phyloP scores from a whole-genome alignment of 2,113 vertebrate genomes.

The Tautogolabrus adspersus region DNA sequence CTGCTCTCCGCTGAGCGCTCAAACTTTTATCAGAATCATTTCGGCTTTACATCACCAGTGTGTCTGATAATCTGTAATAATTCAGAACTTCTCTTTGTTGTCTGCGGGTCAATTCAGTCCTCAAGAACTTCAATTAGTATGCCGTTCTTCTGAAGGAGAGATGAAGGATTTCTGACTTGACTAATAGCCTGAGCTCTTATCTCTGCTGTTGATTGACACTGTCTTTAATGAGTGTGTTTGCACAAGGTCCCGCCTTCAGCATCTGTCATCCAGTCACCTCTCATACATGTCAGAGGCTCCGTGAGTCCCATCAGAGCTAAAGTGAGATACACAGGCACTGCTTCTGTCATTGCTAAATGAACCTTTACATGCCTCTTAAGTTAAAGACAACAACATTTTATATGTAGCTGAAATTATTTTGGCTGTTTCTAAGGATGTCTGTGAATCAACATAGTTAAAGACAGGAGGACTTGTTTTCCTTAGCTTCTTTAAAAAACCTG shows the following conservation, averaged over 20 bases:
- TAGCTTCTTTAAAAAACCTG: not conserved
- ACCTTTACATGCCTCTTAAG: constrained; percentile 36
- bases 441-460: not conserved
- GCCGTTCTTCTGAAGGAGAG: constrained; percentile 59
- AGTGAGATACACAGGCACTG: constrained; percentile 52
- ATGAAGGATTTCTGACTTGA: constrained; percentile 68
- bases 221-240: constrained; percentile 67
- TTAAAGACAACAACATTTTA: constrained; percentile 23
- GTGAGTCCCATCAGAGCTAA: constrained; percentile 35
- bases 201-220: constrained; percentile 70
- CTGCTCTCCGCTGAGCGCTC: not conserved
- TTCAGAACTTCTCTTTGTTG: constrained; percentile 31
- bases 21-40: constrained; percentile 41
- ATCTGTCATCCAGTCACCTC: constrained; percentile 78
- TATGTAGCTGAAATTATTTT: constrained; percentile 3
- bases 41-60: constrained; percentile 18
- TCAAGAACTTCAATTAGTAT: constrained; percentile 40
- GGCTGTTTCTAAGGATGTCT: not conserved
- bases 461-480: constrained; percentile 6
- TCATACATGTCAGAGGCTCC: constrained; percentile 73
- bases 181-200: constrained; percentile 65
- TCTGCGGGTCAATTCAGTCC: constrained; percentile 34
- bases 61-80: constrained; percentile 37
- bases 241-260: constrained; percentile 63
- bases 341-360: constrained; percentile 41